These are phyloP conservation scores for Drosophila athabasca DNA, from an alignment of 1,140 invertebrate genomes.

Conservation along the genomic window DNA sequence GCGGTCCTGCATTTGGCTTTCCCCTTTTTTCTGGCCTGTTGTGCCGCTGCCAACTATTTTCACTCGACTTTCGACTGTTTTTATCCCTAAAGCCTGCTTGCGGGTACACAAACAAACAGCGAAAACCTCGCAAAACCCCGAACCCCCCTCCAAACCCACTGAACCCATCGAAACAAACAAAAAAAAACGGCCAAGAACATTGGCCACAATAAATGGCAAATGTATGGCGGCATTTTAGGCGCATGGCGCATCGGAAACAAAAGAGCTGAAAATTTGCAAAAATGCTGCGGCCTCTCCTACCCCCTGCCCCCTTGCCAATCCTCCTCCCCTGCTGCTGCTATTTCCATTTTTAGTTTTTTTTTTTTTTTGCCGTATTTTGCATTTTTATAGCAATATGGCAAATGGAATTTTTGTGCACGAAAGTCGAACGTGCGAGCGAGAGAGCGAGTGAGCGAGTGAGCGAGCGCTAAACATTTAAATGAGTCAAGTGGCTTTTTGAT, in stretches of 20 bases:
- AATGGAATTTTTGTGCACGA: constrained; percentile 67
- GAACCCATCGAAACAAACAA: constrained; percentile 20
- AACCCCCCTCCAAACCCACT: neutral
- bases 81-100: constrained; percentile 80
- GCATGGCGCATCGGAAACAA: constrained; percentile 57
- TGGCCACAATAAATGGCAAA: constrained; percentile 81
- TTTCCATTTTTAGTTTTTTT: too few relatives aligned
- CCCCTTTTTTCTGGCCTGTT: constrained; percentile 21
- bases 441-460: neutral
- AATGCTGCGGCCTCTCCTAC: constrained; percentile 44
- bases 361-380: constrained; percentile 39
- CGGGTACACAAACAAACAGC: constrained; percentile 51
- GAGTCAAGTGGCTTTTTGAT: constrained; percentile 70
- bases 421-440: neutral
- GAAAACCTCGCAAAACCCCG: constrained; percentile 24
- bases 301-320: neutral
- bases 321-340: too few relatives aligned
- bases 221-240: constrained; percentile 80
- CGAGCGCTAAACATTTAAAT: constrained; percentile 72
- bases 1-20: constrained; percentile 49
- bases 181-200: constrained; percentile 54
- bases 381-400: constrained; percentile 79
- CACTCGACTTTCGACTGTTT: constrained; percentile 76
- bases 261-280: constrained; percentile 77
- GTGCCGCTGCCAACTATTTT: constrained; percentile 68